Base-by-base conservation (phyloP, 2,888 invertebrate species). In the Baronia brevicornis region DNA sequence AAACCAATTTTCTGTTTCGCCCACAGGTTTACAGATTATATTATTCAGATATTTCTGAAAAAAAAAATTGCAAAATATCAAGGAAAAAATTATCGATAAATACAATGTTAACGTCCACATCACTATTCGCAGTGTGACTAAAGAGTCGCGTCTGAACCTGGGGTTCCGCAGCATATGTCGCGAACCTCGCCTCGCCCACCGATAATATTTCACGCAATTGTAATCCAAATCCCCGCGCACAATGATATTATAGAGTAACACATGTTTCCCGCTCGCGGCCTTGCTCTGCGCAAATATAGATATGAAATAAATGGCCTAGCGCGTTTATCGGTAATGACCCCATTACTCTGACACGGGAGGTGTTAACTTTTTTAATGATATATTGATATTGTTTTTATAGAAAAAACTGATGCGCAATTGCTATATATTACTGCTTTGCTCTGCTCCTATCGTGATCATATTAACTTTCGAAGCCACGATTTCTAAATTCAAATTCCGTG, bases 151-250 rank as follows among this genome's bases (percentile, higher is more conserved):
- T 36, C 19, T 13, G 31, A 28, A 28, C 36, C 38, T 48, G 45
- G 62, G 62, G 65, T 57, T 55, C 58, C 56, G 44, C 51, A 46
- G 52, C 69, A 67, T 64, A 65, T 69, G 68, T 48, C 52, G 44
- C 42, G 42, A 51, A 48, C 46, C 48, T 54, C 60, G 51, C 59
- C 59, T 62, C 60, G 51, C 59, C 59, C 63, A 62, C 54, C 55
- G 65, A 67, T 62, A 68, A 75, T 70, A 70, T 72, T 74, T 67
- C 71, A 75, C 65, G 65, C 75, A 71, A 74, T 77, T 71, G 69
- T 65, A 48, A 60, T 49, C 60, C 46, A 65, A 74, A 73, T 66
- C 68, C 68, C 69, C 46, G 49, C 42, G 46, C 54, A 63, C 62
- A 68, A 72, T 66, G 44, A 60, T 54, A 68, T 73, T 69, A 71